phyloP scores from a whole-genome alignment of 2,888 invertebrate genomes.

The Dryobota labecula region DNA sequence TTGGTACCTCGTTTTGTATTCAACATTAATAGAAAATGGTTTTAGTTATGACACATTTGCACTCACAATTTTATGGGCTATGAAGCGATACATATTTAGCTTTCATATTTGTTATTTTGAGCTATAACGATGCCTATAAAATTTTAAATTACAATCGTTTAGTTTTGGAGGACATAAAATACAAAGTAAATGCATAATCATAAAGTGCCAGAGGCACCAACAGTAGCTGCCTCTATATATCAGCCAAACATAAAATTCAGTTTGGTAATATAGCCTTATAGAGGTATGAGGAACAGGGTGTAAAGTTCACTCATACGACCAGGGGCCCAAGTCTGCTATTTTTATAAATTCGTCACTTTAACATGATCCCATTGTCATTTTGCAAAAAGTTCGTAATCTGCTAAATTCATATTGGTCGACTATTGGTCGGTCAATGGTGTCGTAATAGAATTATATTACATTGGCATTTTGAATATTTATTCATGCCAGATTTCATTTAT shows the following conservation, averaged over 20 bases:
- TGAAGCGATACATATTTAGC: conserved; percentile 30
- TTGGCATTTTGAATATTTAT: no score
- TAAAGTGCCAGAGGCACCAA: background rate
- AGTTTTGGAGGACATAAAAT: conserved; percentile 4
- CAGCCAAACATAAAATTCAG: background rate
- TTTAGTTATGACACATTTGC: conserved; percentile 27
- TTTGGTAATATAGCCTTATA: background rate
- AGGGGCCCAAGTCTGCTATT: no score
- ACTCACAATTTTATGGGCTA: conserved; percentile 21
- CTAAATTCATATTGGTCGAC: no score
- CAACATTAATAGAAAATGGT: conserved; percentile 19
- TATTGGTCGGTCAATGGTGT: no score
- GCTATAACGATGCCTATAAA: conserved; percentile 8
- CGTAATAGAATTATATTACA: no score
- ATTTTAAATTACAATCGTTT: conserved; percentile 20
- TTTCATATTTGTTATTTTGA: conserved; percentile 37
- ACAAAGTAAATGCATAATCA: conserved; percentile 14
- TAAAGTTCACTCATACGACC: no score
- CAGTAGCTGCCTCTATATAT: background rate
- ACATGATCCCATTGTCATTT: no score
- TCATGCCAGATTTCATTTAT: no score
- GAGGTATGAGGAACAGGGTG: no score
- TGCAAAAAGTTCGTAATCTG: no score
- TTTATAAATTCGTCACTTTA: no score
- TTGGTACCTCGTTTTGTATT: background rate